Percentiles rank a stretch among this genome's conserved stretches.
Evolutionary conservation across 2,113 vertebrate species (phyloP).

Genomic region (Myodes glareolus): DNA sequence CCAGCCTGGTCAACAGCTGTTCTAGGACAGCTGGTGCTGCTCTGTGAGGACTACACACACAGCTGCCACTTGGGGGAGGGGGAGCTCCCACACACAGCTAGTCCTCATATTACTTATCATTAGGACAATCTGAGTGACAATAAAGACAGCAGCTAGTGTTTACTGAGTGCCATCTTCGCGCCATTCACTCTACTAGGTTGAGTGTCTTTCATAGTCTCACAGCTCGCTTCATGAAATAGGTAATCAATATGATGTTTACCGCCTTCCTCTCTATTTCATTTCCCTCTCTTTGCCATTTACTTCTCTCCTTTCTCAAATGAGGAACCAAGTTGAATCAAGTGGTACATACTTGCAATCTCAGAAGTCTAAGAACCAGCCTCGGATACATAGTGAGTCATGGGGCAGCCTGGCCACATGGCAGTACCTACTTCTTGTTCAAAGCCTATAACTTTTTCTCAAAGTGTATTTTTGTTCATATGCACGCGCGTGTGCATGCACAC

Average conservation of each 20-base stretch:
- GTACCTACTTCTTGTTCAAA: conserved; percentile 16
- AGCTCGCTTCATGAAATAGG: not conserved
- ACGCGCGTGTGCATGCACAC: not conserved
- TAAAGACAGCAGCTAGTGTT: not conserved
- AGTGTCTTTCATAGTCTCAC: not conserved
- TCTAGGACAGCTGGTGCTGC: not conserved
- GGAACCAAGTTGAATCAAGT: not conserved
- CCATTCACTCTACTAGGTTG: not conserved
- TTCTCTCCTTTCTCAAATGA: not conserved
- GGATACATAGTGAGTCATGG: not conserved
- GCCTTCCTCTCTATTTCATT: not conserved
- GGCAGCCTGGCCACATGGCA: not conserved
- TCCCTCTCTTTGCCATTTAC: not conserved
- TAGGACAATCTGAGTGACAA: not conserved
- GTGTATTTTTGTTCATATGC: not conserved
- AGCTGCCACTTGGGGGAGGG: not conserved
- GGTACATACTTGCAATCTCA: not conserved
- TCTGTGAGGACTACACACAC: not conserved
- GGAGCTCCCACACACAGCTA: no score
- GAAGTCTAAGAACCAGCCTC: not conserved
- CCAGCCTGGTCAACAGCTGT: not conserved
- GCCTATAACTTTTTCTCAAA: conserved; percentile 14
- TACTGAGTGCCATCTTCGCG: not conserved
- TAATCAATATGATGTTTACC: not conserved
- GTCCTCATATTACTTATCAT: not conserved